Evolutionary conservation across 2,888 invertebrate species (phyloP).

Genomic region (Lasioglossum vierecki): DNA sequence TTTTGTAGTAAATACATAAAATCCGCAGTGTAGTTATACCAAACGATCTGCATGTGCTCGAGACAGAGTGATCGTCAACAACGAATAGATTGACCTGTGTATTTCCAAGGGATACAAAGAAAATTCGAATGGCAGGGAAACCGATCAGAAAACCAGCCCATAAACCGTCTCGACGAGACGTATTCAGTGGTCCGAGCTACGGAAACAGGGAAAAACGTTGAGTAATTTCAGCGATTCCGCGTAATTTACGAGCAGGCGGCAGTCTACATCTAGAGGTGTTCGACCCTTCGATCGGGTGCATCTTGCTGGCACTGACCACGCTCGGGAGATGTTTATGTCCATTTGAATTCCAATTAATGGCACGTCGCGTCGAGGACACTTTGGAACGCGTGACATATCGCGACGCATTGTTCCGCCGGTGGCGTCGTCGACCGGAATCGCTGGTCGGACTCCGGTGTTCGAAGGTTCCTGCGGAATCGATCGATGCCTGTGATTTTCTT

Average conservation of each 20-base stretch:
- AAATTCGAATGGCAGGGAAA: neutral
- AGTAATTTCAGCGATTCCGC: neutral
- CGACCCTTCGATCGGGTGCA: conserved; percentile 63
- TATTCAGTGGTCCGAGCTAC: neutral
- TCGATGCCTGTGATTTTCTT: conserved; percentile 19
- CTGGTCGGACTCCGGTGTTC: conserved; percentile 59
- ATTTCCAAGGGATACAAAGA: neutral
- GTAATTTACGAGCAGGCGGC: conserved; percentile 48
- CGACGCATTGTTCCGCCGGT: conserved; percentile 68
- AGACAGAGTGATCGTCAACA: no score
- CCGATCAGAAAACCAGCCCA: no score
- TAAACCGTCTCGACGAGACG: no score
- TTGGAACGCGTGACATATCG: conserved; percentile 76
- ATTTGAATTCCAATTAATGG: conserved; percentile 78
- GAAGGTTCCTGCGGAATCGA: conserved; percentile 60
- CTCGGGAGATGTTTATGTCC: conserved; percentile 71
- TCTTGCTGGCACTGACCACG: conserved; percentile 62
- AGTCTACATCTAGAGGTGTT: conserved; percentile 55
- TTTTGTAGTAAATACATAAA: no score
- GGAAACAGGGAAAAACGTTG: neutral
- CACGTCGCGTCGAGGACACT: conserved; percentile 72
- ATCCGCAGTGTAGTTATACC: no score
- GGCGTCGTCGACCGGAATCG: conserved; percentile 64
- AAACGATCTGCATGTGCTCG: no score
- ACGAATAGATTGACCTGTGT: no score